phyloP scores from a whole-genome alignment of 2,888 invertebrate species.

The Epinotia bilunana region DNA sequence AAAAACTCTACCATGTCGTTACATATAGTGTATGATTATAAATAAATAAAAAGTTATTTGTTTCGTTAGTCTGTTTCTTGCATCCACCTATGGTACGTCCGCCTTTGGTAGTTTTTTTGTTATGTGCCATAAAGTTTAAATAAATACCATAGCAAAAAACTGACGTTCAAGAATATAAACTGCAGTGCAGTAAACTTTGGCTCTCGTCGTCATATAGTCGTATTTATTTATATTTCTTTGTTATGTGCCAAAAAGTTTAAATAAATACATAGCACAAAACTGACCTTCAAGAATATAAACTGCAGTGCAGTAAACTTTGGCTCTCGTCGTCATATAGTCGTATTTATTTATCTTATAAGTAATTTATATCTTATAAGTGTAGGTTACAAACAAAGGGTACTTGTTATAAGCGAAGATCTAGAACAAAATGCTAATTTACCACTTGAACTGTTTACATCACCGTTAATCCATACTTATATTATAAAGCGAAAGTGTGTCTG shows the following conservation, averaged over 20 bases:
- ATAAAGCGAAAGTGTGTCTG: too few species aligned
- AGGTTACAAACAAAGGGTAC: neutral
- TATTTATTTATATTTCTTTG: neutral
- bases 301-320: constrained; percentile 7
- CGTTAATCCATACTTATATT: too few species aligned
- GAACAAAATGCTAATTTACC: neutral
- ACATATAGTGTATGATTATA: too few species aligned
- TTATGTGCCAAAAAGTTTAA: too few species aligned
- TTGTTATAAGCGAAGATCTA: neutral
- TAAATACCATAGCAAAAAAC: neutral
- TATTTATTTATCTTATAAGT: neutral
- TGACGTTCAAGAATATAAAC: neutral
- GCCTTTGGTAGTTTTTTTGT: too few species aligned
- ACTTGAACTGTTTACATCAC: neutral
- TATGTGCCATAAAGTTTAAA: too few species aligned
- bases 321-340: neutral
- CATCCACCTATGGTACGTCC: too few species aligned
- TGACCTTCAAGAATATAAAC: neutral
- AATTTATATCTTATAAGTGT: neutral
- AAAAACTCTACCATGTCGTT: too few species aligned
- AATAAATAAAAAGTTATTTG: too few species aligned
- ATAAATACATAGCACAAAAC: neutral
- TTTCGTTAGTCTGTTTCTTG: too few species aligned
- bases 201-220: neutral
- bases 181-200: constrained; percentile 7